These are phyloP conservation scores for Leucoraja erinaceus DNA, from an alignment of 2,113 vertebrate species.

Conservation along the genomic window DNA sequence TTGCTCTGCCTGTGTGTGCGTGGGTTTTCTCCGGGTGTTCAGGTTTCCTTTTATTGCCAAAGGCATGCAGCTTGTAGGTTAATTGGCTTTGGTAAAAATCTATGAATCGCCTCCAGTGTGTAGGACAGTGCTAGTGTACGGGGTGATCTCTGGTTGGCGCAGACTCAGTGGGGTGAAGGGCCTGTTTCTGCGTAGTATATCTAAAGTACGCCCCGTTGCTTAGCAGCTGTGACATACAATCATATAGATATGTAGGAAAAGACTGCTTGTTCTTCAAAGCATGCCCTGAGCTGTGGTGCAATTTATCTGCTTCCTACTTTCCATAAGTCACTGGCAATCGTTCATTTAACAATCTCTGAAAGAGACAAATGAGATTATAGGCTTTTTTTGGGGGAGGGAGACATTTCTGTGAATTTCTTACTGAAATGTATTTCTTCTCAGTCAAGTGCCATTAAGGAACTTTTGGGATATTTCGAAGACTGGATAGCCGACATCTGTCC, in stretches of 20 bases:
- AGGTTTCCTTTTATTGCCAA: too few species aligned
- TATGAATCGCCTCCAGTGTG: too few species aligned
- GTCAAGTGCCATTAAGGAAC: neutral
- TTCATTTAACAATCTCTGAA: neutral
- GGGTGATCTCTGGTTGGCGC: too few species aligned
- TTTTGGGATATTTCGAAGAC: neutral
- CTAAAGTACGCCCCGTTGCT: neutral
- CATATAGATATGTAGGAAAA: neutral
- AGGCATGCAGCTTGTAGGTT: too few species aligned
- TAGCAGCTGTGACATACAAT: neutral
- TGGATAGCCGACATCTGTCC: neutral
- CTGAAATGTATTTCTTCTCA: neutral
- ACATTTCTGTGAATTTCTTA: neutral
- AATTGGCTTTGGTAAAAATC: too few species aligned
- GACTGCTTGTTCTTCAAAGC: neutral
- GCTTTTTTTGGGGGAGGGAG: neutral
- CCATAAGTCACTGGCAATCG: neutral
- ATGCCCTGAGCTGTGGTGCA: too few species aligned
- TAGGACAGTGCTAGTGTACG: too few species aligned
- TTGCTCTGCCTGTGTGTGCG: too few species aligned
- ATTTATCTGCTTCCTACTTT: too few species aligned
- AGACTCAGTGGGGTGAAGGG: too few species aligned
- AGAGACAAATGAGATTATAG: neutral
- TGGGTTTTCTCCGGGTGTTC: too few species aligned
- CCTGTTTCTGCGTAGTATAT: too few species aligned